Evolutionary conservation across 1,140 invertebrate species (phyloP).

Genomic region (Phenacoccus solenopsis): DNA sequence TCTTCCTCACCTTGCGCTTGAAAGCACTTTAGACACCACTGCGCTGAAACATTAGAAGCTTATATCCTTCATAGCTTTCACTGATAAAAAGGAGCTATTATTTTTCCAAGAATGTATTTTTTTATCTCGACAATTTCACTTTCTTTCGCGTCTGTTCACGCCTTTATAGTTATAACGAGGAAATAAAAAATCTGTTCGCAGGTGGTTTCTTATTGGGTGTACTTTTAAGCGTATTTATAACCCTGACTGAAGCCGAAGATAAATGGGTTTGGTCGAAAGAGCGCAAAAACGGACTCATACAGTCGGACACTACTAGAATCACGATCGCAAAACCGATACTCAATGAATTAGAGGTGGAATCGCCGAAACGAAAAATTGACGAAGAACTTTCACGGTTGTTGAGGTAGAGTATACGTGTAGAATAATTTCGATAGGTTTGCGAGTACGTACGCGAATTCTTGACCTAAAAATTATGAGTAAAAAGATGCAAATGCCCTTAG

Average conservation of each 20-base stretch:
- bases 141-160: not conserved
- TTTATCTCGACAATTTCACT: not conserved
- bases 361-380: not conserved
- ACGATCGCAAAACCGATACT: not conserved
- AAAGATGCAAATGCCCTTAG: too few relatives aligned
- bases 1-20: too few relatives aligned
- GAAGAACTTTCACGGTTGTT: conserved; percentile 5
- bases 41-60: not conserved
- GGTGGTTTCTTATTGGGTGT: not conserved
- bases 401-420: not conserved
- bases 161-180: not conserved
- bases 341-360: not conserved
- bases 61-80: not conserved
- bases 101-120: too few relatives aligned
- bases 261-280: conserved; percentile 35
- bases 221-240: not conserved
- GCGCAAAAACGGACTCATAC: conserved; percentile 23
- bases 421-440: too few relatives aligned
- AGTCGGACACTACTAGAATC: not conserved
- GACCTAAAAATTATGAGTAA: conserved; percentile 2
- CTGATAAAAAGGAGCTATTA: conserved; percentile 2
- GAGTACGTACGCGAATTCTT: not conserved
- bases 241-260: conserved; percentile 24
- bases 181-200: not conserved
- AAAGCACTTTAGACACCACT: not conserved